Conservation (phyloP, 2,113 vertebrate genomes). For the Zosterops pallidus region DNA sequence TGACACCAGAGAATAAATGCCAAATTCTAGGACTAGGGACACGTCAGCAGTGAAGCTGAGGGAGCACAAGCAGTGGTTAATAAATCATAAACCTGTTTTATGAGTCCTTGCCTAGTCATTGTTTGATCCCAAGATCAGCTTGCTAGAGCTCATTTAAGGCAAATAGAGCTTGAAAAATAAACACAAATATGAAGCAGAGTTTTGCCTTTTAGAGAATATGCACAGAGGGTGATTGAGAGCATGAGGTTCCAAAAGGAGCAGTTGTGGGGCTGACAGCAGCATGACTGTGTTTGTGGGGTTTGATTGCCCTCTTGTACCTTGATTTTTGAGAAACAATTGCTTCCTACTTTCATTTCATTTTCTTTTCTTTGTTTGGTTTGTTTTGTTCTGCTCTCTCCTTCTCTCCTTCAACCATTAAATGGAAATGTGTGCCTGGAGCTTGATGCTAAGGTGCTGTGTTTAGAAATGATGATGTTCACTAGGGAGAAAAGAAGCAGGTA, state of each 20-base stretch:
- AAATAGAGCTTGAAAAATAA: not conserved
- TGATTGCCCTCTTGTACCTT: not conserved
- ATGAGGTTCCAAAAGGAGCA: not conserved
- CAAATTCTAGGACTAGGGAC: not conserved
- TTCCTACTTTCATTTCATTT: not conserved
- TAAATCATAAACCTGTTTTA: not conserved
- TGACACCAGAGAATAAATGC: not conserved
- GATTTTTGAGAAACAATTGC: not conserved
- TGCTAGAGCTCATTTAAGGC: not conserved
- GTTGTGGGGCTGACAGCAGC: not conserved
- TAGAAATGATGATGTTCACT: not conserved
- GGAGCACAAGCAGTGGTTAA: not conserved
- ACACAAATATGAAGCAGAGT: not conserved
- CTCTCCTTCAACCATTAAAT: not conserved
- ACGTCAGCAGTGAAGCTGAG: not conserved
- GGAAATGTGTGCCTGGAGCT: not conserved
- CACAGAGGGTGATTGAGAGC: not conserved
- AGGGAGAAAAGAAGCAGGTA: not conserved
- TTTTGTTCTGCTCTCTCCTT: not conserved
- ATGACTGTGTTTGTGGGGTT: not conserved
- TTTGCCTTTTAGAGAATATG: accelerated
- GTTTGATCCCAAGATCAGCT: not conserved
- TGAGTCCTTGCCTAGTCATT: not conserved
- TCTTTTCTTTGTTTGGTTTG: not conserved
- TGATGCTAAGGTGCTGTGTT: not conserved